These are phyloP conservation scores for Mustela lutreola DNA, from an alignment of 2,113 vertebrate species.

Conservation along the genomic window DNA sequence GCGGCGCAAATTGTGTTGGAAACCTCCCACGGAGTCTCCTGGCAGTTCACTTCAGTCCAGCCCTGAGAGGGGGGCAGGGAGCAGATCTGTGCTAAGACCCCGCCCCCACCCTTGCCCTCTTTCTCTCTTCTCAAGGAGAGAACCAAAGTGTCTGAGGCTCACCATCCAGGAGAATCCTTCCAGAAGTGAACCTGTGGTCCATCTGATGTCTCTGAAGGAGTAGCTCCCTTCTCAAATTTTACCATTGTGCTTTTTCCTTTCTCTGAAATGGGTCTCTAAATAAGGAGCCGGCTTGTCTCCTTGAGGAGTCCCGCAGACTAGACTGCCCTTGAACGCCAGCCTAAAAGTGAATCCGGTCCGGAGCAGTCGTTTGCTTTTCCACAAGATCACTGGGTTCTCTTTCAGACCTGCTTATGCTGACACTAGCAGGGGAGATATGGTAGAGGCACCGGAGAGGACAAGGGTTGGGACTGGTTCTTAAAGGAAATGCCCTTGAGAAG, in stretches of 20 bases:
- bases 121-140: background rate
- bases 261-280: background rate
- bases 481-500: background rate
- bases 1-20: background rate
- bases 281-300: background rate
- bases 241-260: background rate
- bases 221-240: background rate
- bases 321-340: background rate
- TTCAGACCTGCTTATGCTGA: background rate
- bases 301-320: background rate
- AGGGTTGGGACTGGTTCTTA: background rate
- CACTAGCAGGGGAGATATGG: background rate
- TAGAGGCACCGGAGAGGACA: background rate
- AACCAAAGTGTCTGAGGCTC: background rate
- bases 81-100: background rate
- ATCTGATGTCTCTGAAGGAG: background rate
- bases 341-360: background rate
- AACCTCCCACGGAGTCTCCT: slow-evolving; percentile 17
- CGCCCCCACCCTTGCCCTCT: too few species aligned
- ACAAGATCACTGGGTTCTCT: background rate
- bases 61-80: background rate
- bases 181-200: fast-evolving
- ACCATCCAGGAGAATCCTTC: background rate
- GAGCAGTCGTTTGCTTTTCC: background rate
- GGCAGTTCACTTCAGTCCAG: slow-evolving; percentile 35